A percentile compares a stretch with the other conserved stretches of the same genome.
Conservation (phyloP, 1,140 invertebrate species). For the Caerostris darwini region DNA sequence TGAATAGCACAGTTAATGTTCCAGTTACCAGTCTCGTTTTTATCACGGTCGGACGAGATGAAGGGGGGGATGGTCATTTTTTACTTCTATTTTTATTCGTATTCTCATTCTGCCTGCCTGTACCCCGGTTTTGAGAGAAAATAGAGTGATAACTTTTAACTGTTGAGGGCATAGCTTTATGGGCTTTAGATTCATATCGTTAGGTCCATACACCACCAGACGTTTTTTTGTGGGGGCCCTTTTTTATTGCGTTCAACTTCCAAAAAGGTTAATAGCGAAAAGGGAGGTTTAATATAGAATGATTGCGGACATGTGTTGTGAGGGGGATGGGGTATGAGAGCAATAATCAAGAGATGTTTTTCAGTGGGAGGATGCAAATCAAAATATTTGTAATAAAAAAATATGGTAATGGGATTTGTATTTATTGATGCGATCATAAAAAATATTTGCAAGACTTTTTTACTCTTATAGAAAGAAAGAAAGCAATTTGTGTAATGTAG, state of each 20-base stretch:
- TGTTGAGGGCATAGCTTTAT: constrained; percentile 9
- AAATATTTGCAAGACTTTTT: too few species aligned
- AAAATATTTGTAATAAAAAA: not conserved
- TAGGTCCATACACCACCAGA: not conserved
- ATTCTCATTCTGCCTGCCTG: not conserved
- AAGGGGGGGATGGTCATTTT: constrained; percentile 24
- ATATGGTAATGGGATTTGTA: too few species aligned
- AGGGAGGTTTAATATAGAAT: not conserved
- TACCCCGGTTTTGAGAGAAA: constrained; percentile 14
- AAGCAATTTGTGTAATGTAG: too few species aligned
- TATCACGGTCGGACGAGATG: constrained; percentile 40
- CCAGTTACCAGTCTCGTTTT: constrained; percentile 40
- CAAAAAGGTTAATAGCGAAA: not conserved
- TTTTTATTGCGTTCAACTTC: not conserved
- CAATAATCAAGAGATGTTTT: not conserved
- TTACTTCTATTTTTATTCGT: not conserved
- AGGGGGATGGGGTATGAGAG: not conserved
- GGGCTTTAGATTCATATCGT: constrained; percentile 45
- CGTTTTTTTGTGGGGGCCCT: not conserved
- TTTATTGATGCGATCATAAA: too few species aligned
- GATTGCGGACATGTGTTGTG: not conserved
- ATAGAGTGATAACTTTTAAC: constrained; percentile 59
- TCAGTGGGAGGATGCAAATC: not conserved
- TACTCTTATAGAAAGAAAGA: too few species aligned
- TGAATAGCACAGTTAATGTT: constrained; percentile 53